Base-by-base conservation (phyloP, 2,888 invertebrate genomes). In the Rhogogaster chlorosoma region DNA sequence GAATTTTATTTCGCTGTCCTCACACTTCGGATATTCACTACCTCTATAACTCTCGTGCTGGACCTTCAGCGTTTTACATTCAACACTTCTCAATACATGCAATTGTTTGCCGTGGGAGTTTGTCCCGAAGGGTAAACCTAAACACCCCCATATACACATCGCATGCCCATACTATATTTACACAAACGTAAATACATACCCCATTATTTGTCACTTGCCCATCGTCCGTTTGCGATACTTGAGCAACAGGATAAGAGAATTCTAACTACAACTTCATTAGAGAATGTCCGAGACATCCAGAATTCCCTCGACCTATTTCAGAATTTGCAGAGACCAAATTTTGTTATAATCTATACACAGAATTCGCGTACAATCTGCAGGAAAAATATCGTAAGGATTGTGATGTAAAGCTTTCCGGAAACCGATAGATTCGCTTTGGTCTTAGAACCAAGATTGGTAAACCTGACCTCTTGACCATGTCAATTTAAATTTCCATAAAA, bases 31-130 rank as follows among this genome's bases (percentile, higher is more conserved):
- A 67, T 67, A 67, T 32, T 32, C 18, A 73, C 42, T 42, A 73
- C 10, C 29, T 22, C 38, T n/a, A 10, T 29, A 42, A 73, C 42
- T 42, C 10, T 22, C 22, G 6, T 67, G 67, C 32, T 18, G 67
- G 32, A 18, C 67, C 42, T 22, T 38, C 22, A 7, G 38, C n/a
- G 42, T 73, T 73, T 87, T 83, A 80, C 85, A 75, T 85, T 85
- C 85, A 86, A 86, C 87, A 87, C 85, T 84, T 86, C 70, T 36
- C 38, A 73, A 26, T 38, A 10, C 22, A 61, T 57, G 84, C 85
- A 80, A 85, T 86, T 87, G 86, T 87, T 87, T 87, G 86, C 86
- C 84, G 42, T 84, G 80, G 84, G 86, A 86, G 86, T 87, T 87
- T 87, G 86, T 86, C 78, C 84, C 61, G 71, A 85, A 85, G 38